phyloP scores from a whole-genome alignment of 1,140 invertebrate species.

The Ceratitis capitata region DNA sequence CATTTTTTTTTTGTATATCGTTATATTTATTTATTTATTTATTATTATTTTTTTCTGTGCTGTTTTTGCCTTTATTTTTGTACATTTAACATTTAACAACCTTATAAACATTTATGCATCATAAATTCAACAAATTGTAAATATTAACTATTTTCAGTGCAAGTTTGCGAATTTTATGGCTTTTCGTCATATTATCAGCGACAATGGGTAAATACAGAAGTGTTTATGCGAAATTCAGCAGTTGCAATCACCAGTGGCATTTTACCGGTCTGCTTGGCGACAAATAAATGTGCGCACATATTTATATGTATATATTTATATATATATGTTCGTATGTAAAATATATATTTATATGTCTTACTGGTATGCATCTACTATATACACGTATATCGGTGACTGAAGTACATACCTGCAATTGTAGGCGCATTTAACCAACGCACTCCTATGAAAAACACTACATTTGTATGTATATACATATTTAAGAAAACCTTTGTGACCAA shows the following conservation, averaged over 20 bases:
- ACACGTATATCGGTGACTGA: too few relatives aligned
- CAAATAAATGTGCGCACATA: background rate
- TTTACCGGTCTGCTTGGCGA: background rate
- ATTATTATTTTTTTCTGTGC: background rate
- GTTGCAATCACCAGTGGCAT: slow-evolving; percentile 5
- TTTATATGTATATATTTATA: background rate
- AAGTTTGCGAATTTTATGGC: slow-evolving; percentile 36
- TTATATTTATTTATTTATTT: background rate
- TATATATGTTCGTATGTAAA: background rate
- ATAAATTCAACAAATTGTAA: slow-evolving; percentile 40
- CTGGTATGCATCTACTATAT: background rate
- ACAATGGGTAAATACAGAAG: background rate
- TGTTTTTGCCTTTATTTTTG: background rate
- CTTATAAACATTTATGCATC: slow-evolving; percentile 10
- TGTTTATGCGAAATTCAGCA: background rate
- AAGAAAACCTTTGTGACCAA: background rate
- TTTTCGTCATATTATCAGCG: slow-evolving; percentile 30
- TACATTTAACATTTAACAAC: slow-evolving; percentile 17
- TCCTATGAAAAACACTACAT: too few relatives aligned
- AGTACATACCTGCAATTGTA: too few relatives aligned
- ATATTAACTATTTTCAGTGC: slow-evolving; percentile 36
- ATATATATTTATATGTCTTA: background rate
- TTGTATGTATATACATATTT: background rate
- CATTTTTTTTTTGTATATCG: background rate
- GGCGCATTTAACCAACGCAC: too few relatives aligned